Evolutionary conservation across 1,140 invertebrate genomes (phyloP).

Genomic region (Pseudoatta argentina): DNA sequence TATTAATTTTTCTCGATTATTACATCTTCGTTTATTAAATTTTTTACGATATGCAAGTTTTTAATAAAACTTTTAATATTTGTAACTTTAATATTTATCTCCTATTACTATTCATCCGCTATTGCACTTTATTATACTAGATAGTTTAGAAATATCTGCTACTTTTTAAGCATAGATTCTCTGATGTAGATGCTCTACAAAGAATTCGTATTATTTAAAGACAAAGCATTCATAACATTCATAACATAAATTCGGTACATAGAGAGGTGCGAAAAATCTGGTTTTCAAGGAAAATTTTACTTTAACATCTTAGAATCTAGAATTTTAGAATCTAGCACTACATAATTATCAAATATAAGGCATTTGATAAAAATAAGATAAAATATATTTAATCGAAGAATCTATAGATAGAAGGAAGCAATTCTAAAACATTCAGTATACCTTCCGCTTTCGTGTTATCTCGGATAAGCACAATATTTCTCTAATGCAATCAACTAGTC

Average conservation of each 20-base stretch:
- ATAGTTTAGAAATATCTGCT: slow-evolving; percentile 29
- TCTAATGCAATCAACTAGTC: background rate
- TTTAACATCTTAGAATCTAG: background rate
- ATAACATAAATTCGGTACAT: background rate
- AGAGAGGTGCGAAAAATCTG: background rate
- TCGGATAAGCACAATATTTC: slow-evolving; percentile 27
- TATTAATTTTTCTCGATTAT: background rate
- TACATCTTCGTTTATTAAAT: background rate
- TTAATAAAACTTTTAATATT: slow-evolving; percentile 3
- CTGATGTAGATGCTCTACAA: background rate
- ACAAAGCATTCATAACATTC: background rate
- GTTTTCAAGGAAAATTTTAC: background rate
- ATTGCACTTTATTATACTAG: slow-evolving; percentile 13
- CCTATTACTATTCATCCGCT: slow-evolving; percentile 32
- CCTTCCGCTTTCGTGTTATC: slow-evolving; percentile 42
- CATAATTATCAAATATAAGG: background rate
- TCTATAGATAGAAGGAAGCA: background rate
- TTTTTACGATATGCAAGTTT: background rate
- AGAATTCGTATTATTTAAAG: slow-evolving; percentile 6
- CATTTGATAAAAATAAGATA: background rate
- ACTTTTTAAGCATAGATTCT: slow-evolving; percentile 14
- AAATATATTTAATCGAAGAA: slow-evolving; percentile 9
- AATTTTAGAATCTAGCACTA: background rate
- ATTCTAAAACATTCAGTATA: slow-evolving; percentile 41
- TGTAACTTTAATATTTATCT: slow-evolving; percentile 8